Evolutionary conservation across 2,113 vertebrate genomes (phyloP), one percentile per base, ranked within the genome.

Genomic region (Mus musculus): DNA sequence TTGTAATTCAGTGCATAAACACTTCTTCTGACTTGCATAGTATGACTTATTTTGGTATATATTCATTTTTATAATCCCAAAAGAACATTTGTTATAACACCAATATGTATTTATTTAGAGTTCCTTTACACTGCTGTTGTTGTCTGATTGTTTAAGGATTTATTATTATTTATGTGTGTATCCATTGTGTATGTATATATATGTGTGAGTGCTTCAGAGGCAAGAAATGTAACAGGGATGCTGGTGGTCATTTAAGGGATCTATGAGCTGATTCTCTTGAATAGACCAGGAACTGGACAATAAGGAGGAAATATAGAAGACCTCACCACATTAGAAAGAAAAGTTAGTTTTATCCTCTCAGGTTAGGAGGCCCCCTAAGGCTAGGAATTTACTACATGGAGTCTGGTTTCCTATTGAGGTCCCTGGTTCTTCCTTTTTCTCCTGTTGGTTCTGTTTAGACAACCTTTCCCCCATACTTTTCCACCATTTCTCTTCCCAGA

Each of bases 71-170:
- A 61, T 61, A 20, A 90, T 22, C 19, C 36, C 46, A 90, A 95
- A 36, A 82, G 24, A 95, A 86, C 24, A 78, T 42, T 93, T 81
- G 89, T 72, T 59, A 33, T 54, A 87, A 46, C 69, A 17, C 87
- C 49, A 65, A 46, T n/a, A 67, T 87, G 26, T 67, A 36, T 81
- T 95, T 67, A 36, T 81, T 95, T 93, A 90, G 22, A 87, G 77
- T 73, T 22, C 12, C 3, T 71, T 54, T 93, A 76, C 9, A 8
- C 36, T 72, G 71, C 72, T 73, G 3, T 16, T 39, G n/a, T 73
- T 73, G 72, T 73, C 36, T 39, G n/a, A 42, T 42, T 75, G 10
- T 75, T 42, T 75, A 75, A 42, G 12, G 39, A 75, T 42, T 26
- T 75, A 42, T 75, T 42, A 22, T 73, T 75, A 75, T 75, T 75